A percentile compares a stretch with the other conserved stretches of the same genome.
These are phyloP conservation scores for Halictus quadricinctus DNA, from an alignment of 2,888 invertebrate species.

Conservation along the genomic window DNA sequence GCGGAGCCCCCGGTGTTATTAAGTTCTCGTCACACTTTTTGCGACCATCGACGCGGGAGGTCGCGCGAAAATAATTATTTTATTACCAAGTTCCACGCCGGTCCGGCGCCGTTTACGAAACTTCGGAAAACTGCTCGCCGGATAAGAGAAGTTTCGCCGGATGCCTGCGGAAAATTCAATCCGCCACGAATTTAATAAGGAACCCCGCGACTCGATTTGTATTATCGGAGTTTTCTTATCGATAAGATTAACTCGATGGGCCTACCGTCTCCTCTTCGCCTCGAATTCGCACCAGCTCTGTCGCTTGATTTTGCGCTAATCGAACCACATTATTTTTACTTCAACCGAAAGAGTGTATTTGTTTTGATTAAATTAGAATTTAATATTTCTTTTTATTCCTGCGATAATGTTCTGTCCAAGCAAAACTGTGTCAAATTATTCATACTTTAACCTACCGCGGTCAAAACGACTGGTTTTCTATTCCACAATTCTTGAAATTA, in stretches of 20 bases:
- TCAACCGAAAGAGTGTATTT: background rate
- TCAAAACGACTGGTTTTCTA: no score
- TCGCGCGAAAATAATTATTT: constrained; percentile 63
- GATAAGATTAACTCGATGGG: constrained; percentile 39
- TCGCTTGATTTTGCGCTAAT: background rate
- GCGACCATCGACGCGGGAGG: constrained; percentile 23
- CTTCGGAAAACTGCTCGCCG: constrained; percentile 27
- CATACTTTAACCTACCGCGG: no score
- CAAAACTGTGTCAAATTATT: background rate
- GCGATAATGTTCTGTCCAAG: background rate
- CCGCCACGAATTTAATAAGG: constrained; percentile 65
- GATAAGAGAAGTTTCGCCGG: background rate
- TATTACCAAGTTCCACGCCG: constrained; percentile 48
- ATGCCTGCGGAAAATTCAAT: constrained; percentile 60
- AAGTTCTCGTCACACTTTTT: constrained; percentile 51
- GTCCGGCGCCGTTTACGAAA: constrained; percentile 42
- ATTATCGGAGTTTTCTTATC: constrained; percentile 70
- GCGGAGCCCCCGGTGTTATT: constrained; percentile 23
- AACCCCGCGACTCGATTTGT: constrained; percentile 53
- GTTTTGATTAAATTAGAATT: no score
- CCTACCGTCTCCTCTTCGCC: background rate
- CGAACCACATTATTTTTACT: background rate
- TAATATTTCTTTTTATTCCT: background rate
- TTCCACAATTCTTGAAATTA: no score
- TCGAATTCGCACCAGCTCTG: background rate